phyloP scores from a whole-genome alignment of 2,797 vertebrate genomes.

The Pantherophis vulpinus region DNA sequence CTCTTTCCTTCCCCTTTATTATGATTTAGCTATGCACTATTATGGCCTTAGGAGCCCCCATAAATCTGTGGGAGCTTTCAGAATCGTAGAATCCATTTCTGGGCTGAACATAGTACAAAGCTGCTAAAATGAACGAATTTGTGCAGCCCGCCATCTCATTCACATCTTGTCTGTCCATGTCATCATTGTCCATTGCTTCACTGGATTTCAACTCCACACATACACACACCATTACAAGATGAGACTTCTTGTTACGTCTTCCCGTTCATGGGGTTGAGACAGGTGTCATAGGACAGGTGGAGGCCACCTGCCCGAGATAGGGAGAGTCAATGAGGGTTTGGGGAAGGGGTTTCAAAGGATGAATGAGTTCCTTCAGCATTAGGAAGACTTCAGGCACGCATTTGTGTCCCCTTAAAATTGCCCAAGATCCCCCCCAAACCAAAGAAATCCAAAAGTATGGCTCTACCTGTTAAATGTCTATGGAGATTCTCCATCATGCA shows the following conservation, averaged over 20 bases:
- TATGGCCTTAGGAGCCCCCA: constrained; percentile 75
- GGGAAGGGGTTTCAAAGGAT: background rate
- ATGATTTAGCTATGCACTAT: constrained; percentile 69
- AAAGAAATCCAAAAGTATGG: background rate
- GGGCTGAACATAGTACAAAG: constrained; percentile 55
- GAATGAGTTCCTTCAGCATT: background rate
- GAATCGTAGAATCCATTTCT: constrained; percentile 67
- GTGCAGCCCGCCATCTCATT: background rate
- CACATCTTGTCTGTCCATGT: constrained; percentile 1
- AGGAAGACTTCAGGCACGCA: background rate
- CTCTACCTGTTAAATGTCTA: background rate
- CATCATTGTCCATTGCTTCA: background rate
- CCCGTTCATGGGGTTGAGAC: background rate
- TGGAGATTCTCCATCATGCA: background rate
- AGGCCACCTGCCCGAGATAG: background rate
- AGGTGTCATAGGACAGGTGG: background rate
- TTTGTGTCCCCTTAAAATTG: background rate
- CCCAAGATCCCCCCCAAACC: background rate
- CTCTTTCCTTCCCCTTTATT: constrained; percentile 21
- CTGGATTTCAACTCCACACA: background rate
- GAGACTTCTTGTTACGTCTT: background rate
- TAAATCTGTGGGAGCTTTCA: constrained; percentile 67
- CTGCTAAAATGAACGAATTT: background rate
- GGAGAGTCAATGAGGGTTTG: background rate
- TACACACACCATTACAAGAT: background rate